Evolutionary conservation across 2,888 invertebrate species (phyloP), one percentile per base, ranked within the genome.

Genomic region (Cerastoderma edule): DNA sequence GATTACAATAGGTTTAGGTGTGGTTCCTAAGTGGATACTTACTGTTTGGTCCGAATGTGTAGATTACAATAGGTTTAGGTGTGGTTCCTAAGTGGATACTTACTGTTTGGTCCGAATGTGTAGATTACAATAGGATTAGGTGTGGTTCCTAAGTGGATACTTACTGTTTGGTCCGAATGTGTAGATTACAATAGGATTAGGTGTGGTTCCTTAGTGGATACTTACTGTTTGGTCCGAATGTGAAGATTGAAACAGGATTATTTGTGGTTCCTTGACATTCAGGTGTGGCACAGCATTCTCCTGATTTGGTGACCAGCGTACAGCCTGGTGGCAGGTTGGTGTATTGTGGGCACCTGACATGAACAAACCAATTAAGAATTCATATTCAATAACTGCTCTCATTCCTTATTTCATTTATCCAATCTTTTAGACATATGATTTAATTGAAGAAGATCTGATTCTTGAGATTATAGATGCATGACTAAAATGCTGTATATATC

Each of bases 201-300:
- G 22, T 22, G 66, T 53, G 30, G 39, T 67, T 60, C 33, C 57
- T 10, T 35, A n/a, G n/a, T n/a, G n/a, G n/a, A n/a, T n/a, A 35
- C 65, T 48, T 48, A 65, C 65, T 65, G 46, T 46, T 65, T 8
- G 48, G 48, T 48, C 46, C 65, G 19, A 65, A 65, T 65, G 65
- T 65, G 19, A 19, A 30, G 22, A 60, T 60, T 10, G 6, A n/a
- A 22, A 24, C 10, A 48, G 53, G 35, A 16, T 16, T 27, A 8
- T 13, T 32, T 22, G 66, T 53, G 30, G 39, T 67, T 60, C 33
- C 57, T 10, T 35, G 60, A 72, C 89, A 89, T 44, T 83, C 73
- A 19, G 83, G 84, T 44, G 73, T 44, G 16, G 82, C 80, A 67
- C 89, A 89, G 50, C 89, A 89, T n/a, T 85, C 78, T n/a, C 85